phyloP scores from a whole-genome alignment of 1,140 invertebrate genomes.

The Conus betulinus region DNA sequence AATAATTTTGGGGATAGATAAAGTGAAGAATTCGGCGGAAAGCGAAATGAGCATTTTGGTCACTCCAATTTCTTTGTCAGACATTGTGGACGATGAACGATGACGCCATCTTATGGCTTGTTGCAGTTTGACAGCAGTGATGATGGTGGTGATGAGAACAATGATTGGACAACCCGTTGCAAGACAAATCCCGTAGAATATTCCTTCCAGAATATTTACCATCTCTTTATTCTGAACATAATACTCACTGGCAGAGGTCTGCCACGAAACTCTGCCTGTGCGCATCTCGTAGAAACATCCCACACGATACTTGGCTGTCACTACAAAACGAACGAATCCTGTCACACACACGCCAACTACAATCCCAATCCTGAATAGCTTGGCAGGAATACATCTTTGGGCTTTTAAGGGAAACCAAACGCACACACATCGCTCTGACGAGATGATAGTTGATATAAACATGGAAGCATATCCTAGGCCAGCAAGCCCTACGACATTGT shows the following conservation, averaged over 20 bases:
- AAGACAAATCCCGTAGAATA: constrained; percentile 21
- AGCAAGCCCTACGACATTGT: neutral
- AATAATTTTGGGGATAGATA: neutral
- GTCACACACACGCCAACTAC: neutral
- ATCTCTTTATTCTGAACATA: neutral
- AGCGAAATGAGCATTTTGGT: constrained; percentile 15
- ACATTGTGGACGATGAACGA: neutral
- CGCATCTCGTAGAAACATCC: constrained; percentile 17
- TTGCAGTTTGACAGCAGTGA: constrained; percentile 21
- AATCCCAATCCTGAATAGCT: neutral
- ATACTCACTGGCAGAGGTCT: neutral
- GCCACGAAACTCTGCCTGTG: neutral
- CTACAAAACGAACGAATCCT: neutral
- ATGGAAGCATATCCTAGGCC: neutral
- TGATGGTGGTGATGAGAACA: constrained; percentile 6
- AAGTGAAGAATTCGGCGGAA: neutral
- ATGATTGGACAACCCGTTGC: constrained; percentile 14
- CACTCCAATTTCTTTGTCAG: neutral
- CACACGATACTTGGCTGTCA: neutral
- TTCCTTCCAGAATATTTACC: neutral
- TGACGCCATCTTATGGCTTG: neutral
- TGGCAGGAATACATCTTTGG: neutral
- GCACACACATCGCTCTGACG: constrained; percentile 20
- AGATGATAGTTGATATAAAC: neutral
- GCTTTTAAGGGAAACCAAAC: constrained; percentile 2